Conservation (phyloP, 64 coral and sea anemone species). For the Montipora sp. region DNA sequence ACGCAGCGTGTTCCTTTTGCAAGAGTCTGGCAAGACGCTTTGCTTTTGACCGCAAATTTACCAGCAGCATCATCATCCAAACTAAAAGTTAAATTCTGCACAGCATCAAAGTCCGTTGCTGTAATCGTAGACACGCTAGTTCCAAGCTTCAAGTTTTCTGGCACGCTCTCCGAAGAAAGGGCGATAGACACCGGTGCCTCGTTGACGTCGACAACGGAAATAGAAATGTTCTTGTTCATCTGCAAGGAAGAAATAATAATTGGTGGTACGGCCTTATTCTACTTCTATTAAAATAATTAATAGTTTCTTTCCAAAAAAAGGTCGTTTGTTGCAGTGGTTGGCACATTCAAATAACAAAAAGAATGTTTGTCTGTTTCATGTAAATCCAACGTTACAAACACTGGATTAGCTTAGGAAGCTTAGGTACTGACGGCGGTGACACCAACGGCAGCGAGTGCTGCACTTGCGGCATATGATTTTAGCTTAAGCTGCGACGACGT, state of each 20-base stretch:
- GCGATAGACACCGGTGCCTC: constrained; percentile 77
- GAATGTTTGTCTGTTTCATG: too few relatives aligned
- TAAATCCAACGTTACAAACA: too few relatives aligned
- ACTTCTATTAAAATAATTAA: too few relatives aligned
- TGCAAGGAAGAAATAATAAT: constrained; percentile 8
- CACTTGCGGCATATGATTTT: too few relatives aligned
- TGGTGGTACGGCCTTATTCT: too few relatives aligned
- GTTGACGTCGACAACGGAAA: constrained; percentile 79
- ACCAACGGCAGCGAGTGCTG: too few relatives aligned
- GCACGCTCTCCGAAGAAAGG: constrained; percentile 43
- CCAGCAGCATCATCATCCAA: constrained; percentile 65
- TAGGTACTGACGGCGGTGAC: too few relatives aligned
- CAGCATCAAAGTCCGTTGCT: constrained; percentile 64
- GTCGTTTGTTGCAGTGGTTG: too few relatives aligned
- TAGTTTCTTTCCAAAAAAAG: too few relatives aligned
- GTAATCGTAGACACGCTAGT: constrained; percentile 45
- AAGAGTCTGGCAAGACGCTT: constrained; percentile 10
- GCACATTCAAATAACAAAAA: too few relatives aligned
- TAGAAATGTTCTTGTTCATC: constrained; percentile 72
- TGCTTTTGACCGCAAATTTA: constrained; percentile 49
- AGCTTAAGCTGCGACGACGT: too few relatives aligned
- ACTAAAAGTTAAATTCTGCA: constrained; percentile 68
- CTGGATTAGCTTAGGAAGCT: too few relatives aligned
- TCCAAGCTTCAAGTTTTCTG: constrained; percentile 49
- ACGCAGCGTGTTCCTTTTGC: constrained; percentile 38